phyloP scores from a whole-genome alignment of 2,113 vertebrate species.

The Chloroceryle aenea region DNA sequence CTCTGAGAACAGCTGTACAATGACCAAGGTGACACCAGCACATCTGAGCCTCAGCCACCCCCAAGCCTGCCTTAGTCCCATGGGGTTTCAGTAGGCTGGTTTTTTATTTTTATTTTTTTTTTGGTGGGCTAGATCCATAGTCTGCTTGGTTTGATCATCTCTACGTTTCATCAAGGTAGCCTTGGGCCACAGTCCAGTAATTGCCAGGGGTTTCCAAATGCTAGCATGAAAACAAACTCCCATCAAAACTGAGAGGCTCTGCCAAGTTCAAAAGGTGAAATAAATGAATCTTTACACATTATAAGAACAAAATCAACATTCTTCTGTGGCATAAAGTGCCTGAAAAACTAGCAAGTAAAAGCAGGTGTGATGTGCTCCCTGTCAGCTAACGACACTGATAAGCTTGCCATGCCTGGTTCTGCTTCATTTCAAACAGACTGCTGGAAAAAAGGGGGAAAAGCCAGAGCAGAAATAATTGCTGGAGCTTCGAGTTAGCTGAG shows the following conservation, averaged over 20 bases:
- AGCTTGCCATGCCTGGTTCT: conserved; percentile 79
- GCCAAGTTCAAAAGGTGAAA: conserved; percentile 84
- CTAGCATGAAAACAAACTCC: conserved; percentile 48
- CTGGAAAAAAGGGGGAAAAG: conserved; percentile 68
- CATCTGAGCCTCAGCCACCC: neutral
- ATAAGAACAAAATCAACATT: conserved; percentile 80
- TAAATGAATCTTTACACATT: conserved; percentile 84
- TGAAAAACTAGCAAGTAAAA: conserved; percentile 80
- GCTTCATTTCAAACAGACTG: conserved; percentile 86
- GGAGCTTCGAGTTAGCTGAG: conserved; percentile 78
- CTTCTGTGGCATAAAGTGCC: conserved; percentile 80
- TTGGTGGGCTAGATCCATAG: neutral
- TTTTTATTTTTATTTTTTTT: neutral
- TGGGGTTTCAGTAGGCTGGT: neutral
- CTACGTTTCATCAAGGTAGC: conserved; percentile 52
- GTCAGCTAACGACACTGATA: conserved; percentile 81
- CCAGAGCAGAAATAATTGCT: conserved; percentile 86
- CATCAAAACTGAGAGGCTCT: conserved; percentile 71
- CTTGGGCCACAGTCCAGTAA: conserved; percentile 70
- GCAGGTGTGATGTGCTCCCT: conserved; percentile 81
- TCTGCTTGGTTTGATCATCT: conserved; percentile 38
- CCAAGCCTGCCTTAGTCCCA: neutral
- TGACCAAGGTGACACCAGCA: neutral
- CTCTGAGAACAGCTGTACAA: neutral
- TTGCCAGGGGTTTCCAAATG: conserved; percentile 72